These are phyloP conservation scores for Glaucomys volans DNA, from an alignment of 2,113 vertebrate species.

Conservation along the genomic window DNA sequence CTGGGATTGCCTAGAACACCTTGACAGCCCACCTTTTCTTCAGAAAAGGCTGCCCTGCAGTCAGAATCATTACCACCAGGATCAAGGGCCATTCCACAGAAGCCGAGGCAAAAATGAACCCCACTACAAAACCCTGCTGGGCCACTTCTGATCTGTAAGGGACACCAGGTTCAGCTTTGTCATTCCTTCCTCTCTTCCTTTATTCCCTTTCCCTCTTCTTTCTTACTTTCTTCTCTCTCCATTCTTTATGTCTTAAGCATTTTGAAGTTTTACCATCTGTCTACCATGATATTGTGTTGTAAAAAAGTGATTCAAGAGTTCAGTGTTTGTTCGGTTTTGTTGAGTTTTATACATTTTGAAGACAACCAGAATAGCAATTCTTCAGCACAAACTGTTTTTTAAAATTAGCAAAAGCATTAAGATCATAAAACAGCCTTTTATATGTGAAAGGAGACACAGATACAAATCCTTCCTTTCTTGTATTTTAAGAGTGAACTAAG, in stretches of 20 bases:
- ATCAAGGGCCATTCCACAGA: slow-evolving; percentile 71
- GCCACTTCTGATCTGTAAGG: slow-evolving; percentile 52
- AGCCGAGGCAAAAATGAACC: background rate
- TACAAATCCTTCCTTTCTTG: background rate
- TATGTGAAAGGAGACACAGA: background rate
- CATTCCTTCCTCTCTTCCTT: background rate
- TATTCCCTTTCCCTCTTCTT: background rate
- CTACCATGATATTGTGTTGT: slow-evolving; percentile 77
- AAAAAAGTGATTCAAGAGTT: slow-evolving; percentile 75
- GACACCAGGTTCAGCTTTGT: background rate
- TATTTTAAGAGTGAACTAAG: slow-evolving; percentile 8
- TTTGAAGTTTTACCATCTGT: slow-evolving; percentile 78
- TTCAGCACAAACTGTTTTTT: slow-evolving; percentile 28
- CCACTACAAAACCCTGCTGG: background rate
- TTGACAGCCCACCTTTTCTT: slow-evolving; percentile 82
- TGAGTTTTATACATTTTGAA: slow-evolving; percentile 84
- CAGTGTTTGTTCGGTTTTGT: slow-evolving; percentile 79
- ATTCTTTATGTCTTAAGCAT: slow-evolving; percentile 68
- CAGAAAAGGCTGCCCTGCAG: slow-evolving; percentile 79
- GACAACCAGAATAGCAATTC: slow-evolving; percentile 64
- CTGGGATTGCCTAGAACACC: slow-evolving; percentile 82
- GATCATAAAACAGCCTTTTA: background rate
- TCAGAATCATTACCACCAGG: slow-evolving; percentile 81
- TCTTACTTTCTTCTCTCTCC: background rate
- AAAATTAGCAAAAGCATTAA: slow-evolving; percentile 40